These are phyloP conservation scores for Bradysia coprophila DNA, from an alignment of 1,140 invertebrate genomes.

Conservation along the genomic window DNA sequence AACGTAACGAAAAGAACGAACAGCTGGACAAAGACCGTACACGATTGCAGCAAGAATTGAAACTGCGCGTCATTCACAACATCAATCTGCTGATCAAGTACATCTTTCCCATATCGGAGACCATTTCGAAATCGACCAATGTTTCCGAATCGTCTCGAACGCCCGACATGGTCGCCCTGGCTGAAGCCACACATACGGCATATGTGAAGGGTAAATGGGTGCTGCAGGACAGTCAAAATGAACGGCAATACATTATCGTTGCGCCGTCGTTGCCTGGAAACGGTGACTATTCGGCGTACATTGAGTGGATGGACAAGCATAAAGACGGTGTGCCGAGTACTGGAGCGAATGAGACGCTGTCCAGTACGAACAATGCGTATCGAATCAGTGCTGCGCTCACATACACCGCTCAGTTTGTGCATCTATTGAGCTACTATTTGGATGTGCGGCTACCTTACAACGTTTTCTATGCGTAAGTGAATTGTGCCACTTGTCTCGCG, in stretches of 20 bases:
- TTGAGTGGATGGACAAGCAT: slow-evolving; percentile 47
- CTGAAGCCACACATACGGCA: slow-evolving; percentile 54
- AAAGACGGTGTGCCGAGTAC: slow-evolving; percentile 38
- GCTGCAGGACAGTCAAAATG: slow-evolving; percentile 40
- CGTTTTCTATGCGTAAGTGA: slow-evolving; percentile 44
- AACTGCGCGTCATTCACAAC: slow-evolving; percentile 33
- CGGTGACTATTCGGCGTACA: slow-evolving; percentile 60
- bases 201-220: slow-evolving; percentile 59
- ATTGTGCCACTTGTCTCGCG: background rate
- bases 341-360: slow-evolving; percentile 18
- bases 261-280: slow-evolving; percentile 48
- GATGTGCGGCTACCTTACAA: slow-evolving; percentile 55
- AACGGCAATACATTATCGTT: slow-evolving; percentile 52
- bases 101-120: slow-evolving; percentile 45
- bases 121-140: slow-evolving; percentile 15
- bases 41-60: slow-evolving; percentile 31
- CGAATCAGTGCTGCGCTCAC: slow-evolving; percentile 60
- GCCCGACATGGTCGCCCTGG: slow-evolving; percentile 41
- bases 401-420: slow-evolving; percentile 60
- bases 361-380: slow-evolving; percentile 42
- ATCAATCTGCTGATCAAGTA: slow-evolving; percentile 45
- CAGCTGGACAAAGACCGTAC: slow-evolving; percentile 29
- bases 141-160: background rate
- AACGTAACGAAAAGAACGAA: slow-evolving; percentile 27
- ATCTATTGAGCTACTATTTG: slow-evolving; percentile 54